A percentile compares a stretch with the other conserved stretches of the same genome.
These are phyloP conservation scores for Isaurus tuberculatus DNA, from an alignment of 92 coral and sea anemone genomes.

Conservation along the genomic window DNA sequence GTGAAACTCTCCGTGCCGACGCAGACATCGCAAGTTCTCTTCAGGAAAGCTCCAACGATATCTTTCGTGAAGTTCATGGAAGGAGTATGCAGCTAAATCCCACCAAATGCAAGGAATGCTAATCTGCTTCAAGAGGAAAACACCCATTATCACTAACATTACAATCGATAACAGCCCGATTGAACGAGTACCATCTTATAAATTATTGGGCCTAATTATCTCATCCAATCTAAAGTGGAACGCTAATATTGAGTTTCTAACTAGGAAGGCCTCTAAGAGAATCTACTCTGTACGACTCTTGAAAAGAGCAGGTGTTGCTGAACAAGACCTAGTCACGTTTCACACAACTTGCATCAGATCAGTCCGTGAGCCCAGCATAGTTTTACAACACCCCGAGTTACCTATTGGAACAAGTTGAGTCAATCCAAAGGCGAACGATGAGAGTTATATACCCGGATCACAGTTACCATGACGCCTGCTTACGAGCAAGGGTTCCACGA, in stretches of 20 bases:
- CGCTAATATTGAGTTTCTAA: constrained; percentile 41
- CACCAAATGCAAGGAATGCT: too few species aligned
- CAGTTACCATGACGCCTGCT: constrained; percentile 35
- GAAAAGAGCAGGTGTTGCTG: constrained; percentile 46
- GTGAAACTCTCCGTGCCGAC: constrained; percentile 21
- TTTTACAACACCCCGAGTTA: constrained; percentile 52
- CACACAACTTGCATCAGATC: constrained; percentile 51
- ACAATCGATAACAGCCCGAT: constrained; percentile 19
- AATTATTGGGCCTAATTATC: constrained; percentile 43
- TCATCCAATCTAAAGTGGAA: constrained; percentile 49
- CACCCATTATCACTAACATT: constrained; percentile 31
- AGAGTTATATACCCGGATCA: constrained; percentile 48
- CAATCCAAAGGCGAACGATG: constrained; percentile 59
- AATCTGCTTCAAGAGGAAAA: constrained; percentile 12
- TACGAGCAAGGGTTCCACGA: constrained; percentile 47
- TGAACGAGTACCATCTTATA: constrained; percentile 38
- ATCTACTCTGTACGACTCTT: constrained; percentile 51
- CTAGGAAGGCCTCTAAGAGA: constrained; percentile 50
- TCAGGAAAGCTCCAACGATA: too few species aligned
- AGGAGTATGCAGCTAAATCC: too few species aligned
- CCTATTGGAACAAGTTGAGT: constrained; percentile 47
- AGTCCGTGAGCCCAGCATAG: constrained; percentile 55
- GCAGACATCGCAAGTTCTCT: background rate
- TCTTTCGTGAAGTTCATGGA: too few species aligned
- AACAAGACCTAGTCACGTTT: constrained; percentile 41